phyloP scores from a whole-genome alignment of 2,797 vertebrate genomes.

The Mormyrus hasselquistii region DNA sequence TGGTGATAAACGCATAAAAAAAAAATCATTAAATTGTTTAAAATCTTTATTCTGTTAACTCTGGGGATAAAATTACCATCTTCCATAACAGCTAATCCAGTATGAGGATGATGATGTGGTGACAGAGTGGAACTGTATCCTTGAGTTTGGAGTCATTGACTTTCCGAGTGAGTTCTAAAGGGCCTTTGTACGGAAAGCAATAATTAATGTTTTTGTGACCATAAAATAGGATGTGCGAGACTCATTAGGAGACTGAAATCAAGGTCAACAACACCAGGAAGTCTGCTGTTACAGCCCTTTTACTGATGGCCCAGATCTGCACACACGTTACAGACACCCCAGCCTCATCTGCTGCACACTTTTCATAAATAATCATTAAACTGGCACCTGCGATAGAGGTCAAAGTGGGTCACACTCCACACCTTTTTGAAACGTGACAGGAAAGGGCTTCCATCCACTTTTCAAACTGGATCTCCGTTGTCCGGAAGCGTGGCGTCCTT shows the following conservation, averaged over 20 bases:
- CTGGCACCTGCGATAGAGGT: slow-evolving; percentile 44
- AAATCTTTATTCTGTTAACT: background rate
- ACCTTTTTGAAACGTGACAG: slow-evolving; percentile 49
- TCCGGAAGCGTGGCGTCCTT: slow-evolving; percentile 52
- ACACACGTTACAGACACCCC: background rate
- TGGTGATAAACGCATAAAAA: background rate
- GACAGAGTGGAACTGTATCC: background rate
- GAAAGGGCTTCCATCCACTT: slow-evolving; percentile 48
- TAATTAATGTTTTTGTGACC: slow-evolving; percentile 60
- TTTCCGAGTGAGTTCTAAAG: background rate
- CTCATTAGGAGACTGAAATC: slow-evolving; percentile 59
- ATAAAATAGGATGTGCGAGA: slow-evolving; percentile 46
- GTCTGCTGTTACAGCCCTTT: slow-evolving; percentile 41
- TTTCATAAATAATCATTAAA: slow-evolving; percentile 49
- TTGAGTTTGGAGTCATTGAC: background rate
- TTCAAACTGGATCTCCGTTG: slow-evolving; percentile 57
- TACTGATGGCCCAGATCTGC: slow-evolving; percentile 16
- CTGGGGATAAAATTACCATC: background rate
- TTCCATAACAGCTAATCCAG: background rate
- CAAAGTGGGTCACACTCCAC: slow-evolving; percentile 57
- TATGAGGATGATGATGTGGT: background rate
- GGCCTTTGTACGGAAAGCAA: slow-evolving; percentile 31
- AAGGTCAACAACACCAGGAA: slow-evolving; percentile 43
- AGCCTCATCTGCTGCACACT: slow-evolving; percentile 22
- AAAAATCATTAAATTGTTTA: background rate